Percentiles rank a stretch among this genome's conserved stretches.
phyloP scores from a whole-genome alignment of 2,113 vertebrate species.

The Willisornis vidua region DNA sequence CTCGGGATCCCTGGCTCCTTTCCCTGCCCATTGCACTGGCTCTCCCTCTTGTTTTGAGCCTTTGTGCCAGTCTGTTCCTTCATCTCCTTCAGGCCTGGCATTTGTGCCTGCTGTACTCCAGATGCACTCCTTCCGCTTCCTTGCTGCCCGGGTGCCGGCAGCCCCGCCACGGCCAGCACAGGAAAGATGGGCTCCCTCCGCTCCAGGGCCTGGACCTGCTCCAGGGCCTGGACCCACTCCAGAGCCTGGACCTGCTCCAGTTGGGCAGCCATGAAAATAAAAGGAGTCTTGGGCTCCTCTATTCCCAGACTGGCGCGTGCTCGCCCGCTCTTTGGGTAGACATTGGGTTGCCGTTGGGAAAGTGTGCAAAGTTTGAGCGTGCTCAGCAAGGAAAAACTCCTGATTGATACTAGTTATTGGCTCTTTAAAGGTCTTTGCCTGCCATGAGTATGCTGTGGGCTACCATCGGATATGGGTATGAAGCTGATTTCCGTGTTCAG shows the following conservation, averaged over 20 bases:
- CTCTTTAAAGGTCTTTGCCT: not conserved
- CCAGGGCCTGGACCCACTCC: not conserved
- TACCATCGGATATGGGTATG: not conserved
- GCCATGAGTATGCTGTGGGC: not conserved
- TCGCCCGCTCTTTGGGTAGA: accelerated
- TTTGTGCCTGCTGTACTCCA: not conserved
- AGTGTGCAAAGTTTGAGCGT: accelerated
- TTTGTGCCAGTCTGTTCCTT: not conserved
- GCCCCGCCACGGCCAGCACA: accelerated
- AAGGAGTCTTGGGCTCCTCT: not conserved
- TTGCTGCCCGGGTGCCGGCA: not conserved
- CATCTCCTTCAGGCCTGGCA: accelerated
- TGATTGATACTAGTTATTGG: not conserved
- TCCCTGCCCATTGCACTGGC: not conserved
- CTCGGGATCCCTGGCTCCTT: not conserved
- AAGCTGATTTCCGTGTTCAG: not conserved
- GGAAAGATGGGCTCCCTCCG: not conserved
- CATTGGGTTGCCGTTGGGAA: not conserved
- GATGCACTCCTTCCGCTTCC: not conserved
- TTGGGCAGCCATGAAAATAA: not conserved
- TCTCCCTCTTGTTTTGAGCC: not conserved
- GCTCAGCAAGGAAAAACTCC: not conserved
- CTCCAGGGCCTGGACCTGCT: not conserved
- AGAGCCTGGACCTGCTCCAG: not conserved
- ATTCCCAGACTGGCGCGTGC: not conserved